Evolutionary conservation across 2,797 vertebrate species (phyloP).

Genomic region (Carduelis carduelis): DNA sequence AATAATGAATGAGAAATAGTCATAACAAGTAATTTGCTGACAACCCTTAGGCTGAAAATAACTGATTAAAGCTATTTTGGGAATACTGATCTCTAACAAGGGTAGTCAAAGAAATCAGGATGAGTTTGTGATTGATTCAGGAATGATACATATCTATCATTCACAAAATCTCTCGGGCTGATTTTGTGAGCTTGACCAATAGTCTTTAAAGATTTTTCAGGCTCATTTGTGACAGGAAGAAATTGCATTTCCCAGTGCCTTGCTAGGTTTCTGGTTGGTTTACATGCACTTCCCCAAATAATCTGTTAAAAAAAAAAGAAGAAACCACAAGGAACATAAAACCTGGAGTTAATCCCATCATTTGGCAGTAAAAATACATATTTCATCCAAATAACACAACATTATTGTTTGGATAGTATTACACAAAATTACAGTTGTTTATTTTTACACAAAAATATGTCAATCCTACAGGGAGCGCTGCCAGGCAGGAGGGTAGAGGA

Average conservation of each 20-base stretch:
- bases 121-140: neutral
- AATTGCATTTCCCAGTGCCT: neutral
- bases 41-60: constrained; percentile 16
- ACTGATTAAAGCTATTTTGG: constrained; percentile 38
- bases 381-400: neutral
- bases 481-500: neutral
- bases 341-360: neutral
- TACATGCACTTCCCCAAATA: neutral
- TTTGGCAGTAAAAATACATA: neutral
- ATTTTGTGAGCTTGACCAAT: neutral
- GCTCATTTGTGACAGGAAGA: neutral
- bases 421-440: neutral
- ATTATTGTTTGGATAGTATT: neutral
- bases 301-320: neutral
- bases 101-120: neutral
- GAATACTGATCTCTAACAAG: neutral
- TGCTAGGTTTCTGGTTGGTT: neutral
- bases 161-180: neutral
- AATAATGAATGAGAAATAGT: constrained; percentile 25
- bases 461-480: neutral
- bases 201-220: neutral
- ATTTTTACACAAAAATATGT: neutral
- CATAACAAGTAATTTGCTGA: constrained; percentile 1
- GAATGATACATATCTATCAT: neutral
- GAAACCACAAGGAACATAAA: neutral